phyloP scores from a whole-genome alignment of 1,140 invertebrate genomes.

The Zaprionus nigranus region DNA sequence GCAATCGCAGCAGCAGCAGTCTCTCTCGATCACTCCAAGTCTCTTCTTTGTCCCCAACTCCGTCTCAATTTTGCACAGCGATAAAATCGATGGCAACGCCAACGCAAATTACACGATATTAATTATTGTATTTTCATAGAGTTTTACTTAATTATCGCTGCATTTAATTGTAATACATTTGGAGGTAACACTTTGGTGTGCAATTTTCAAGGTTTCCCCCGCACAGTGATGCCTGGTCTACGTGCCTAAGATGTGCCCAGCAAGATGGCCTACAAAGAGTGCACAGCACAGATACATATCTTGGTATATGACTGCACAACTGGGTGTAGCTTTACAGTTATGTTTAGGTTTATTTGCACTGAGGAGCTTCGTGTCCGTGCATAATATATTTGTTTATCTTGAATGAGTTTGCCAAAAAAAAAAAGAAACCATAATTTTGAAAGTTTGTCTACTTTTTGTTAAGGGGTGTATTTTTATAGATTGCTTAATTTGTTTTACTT shows the following conservation, averaged over 20 bases:
- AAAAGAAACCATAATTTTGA: not conserved
- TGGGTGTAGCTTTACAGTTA: conserved; percentile 49
- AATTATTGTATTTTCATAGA: conserved; percentile 72
- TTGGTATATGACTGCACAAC: conserved; percentile 24
- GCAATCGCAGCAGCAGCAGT: conserved; percentile 23
- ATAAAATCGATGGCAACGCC: conserved; percentile 72
- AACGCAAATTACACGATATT: conserved; percentile 79
- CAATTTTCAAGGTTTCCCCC: conserved; percentile 51
- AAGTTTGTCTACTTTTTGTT: not conserved
- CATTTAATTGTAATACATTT: conserved; percentile 77
- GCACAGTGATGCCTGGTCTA: conserved; percentile 11
- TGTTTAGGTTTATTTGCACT: conserved; percentile 1
- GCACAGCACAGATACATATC: conserved; percentile 9
- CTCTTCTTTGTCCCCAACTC: not conserved
- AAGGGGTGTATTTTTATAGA: not conserved
- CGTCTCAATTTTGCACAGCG: conserved; percentile 5
- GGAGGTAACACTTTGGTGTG: conserved; percentile 17
- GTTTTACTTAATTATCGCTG: conserved; percentile 63
- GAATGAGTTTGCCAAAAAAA: conserved; percentile 12
- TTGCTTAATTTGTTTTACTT: conserved; percentile 19
- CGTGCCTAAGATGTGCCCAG: conserved; percentile 49
- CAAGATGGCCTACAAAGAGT: conserved; percentile 62
- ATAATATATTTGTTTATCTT: conserved; percentile 16
- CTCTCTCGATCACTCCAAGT: not conserved
- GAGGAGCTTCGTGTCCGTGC: conserved; percentile 16